Evolutionary conservation across 2,113 vertebrate species (phyloP).

Genomic region (Pangasianodon hypophthalmus): DNA sequence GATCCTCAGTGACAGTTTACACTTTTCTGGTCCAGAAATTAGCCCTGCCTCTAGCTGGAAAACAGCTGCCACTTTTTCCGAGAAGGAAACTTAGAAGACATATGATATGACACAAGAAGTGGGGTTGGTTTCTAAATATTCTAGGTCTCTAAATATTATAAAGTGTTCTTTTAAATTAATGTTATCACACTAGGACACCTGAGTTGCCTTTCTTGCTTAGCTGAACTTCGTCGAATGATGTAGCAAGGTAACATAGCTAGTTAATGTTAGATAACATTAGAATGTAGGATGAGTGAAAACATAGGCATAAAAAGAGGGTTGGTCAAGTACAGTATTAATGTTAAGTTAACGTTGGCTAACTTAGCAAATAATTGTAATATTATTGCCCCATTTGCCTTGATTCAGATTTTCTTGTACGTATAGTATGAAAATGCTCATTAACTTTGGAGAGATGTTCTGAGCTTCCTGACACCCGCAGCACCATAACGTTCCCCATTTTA

Average conservation of each 20-base stretch:
- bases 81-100: neutral
- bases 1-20: neutral
- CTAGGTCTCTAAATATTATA: neutral
- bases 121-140: neutral
- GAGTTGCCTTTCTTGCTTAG: neutral
- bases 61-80: neutral
- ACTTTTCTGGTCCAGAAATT: conserved; percentile 6
- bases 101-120: neutral
- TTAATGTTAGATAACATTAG: neutral
- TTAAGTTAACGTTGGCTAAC: neutral
- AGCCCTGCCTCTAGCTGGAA: neutral
- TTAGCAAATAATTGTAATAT: neutral
- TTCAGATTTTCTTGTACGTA: neutral
- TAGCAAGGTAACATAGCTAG: neutral
- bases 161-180: neutral
- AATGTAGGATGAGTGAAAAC: neutral
- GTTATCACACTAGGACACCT: neutral
- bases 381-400: neutral
- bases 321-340: too few species aligned
- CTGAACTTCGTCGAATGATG: neutral
- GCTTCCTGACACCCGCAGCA: neutral
- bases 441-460: neutral
- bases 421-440: neutral
- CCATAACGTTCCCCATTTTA: conserved; percentile 20
- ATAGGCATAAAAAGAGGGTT: neutral